These are phyloP conservation scores for Drosophila fungiperda DNA, from an alignment of 2,888 invertebrate species.

Conservation along the genomic window DNA sequence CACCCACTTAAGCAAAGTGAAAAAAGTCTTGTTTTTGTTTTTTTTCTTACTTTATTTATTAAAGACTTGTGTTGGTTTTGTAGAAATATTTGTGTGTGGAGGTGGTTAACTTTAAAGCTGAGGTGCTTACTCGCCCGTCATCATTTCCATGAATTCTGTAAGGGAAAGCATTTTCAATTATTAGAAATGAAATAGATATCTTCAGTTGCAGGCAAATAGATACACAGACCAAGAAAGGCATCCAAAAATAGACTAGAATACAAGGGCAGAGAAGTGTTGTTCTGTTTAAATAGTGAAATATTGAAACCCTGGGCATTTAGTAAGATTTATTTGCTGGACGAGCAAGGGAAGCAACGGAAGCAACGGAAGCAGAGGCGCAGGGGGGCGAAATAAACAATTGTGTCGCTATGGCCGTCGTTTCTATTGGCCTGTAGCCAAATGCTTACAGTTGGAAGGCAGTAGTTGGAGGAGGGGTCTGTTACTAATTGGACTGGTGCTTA, in stretches of 20 bases:
- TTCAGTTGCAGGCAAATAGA: neutral
- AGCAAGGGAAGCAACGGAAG: neutral
- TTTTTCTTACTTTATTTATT: slow-evolving; percentile 20
- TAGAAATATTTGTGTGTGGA: slow-evolving; percentile 21
- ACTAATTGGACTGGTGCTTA: slow-evolving; percentile 84
- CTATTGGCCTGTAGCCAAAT: slow-evolving; percentile 53
- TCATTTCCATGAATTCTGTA: slow-evolving; percentile 98
- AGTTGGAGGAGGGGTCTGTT: neutral
- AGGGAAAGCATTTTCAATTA: slow-evolving; percentile 84
- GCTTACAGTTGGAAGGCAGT: slow-evolving; percentile 25
- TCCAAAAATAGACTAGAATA: slow-evolving; percentile 36
- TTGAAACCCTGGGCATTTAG: slow-evolving; percentile 5
- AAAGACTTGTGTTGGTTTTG: slow-evolving; percentile 15
- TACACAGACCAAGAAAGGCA: slow-evolving; percentile 14
- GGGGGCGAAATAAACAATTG: neutral
- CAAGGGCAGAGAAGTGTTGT: slow-evolving; percentile 17
- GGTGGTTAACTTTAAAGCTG: slow-evolving; percentile 2
- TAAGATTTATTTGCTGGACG: slow-evolving; percentile 1
- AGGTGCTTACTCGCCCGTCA: slow-evolving; percentile 93
- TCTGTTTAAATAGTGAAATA: neutral
- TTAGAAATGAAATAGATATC: neutral
- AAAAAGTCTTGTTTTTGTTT: neutral
- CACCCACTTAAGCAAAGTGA: neutral
- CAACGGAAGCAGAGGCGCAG: too few species aligned
- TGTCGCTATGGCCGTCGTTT: slow-evolving; percentile 41